Percentiles rank a stretch among this genome's conserved stretches.
Evolutionary conservation across 2,888 invertebrate species (phyloP).

Genomic region (Parelbella ahira): DNA sequence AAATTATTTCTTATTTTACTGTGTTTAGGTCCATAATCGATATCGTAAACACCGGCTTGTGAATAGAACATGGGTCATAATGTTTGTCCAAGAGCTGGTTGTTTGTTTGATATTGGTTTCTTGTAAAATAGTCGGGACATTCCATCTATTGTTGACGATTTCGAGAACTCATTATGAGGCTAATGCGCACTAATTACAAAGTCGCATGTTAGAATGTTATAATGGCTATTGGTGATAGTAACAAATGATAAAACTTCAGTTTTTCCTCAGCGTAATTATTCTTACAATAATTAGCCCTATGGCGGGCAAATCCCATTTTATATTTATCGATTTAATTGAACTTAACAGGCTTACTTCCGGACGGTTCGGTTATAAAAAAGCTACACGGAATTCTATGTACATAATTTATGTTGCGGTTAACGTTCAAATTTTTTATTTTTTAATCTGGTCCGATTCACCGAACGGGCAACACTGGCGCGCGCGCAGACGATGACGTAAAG

Average conservation of each 20-base stretch:
- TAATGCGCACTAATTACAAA: not conserved
- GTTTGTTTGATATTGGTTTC: constrained; percentile 34
- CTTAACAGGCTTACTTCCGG: constrained; percentile 8
- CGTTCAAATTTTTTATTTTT: constrained; percentile 33
- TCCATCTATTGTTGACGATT: constrained; percentile 31
- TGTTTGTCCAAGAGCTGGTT: constrained; percentile 31
- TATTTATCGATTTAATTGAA: constrained; percentile 8
- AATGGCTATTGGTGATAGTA: no score
- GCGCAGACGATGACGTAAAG: constrained; percentile 72
- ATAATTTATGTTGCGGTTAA: constrained; percentile 32
- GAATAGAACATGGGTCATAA: constrained; percentile 32
- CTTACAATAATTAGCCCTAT: no score
- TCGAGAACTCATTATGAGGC: constrained; percentile 26
- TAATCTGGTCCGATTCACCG: constrained; percentile 31
- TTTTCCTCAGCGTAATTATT: no score
- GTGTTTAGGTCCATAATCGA: constrained; percentile 25
- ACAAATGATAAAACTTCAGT: no score
- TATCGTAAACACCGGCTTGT: constrained; percentile 16
- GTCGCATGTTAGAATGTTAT: not conserved
- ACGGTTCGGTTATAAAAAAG: constrained; percentile 9
- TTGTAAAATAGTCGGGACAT: constrained; percentile 30
- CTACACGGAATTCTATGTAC: constrained; percentile 10
- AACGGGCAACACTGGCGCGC: constrained; percentile 38
- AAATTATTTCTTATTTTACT: constrained; percentile 29
- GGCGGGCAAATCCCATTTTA: no score